Percentiles rank a stretch among this genome's conserved stretches.
phyloP scores from a whole-genome alignment of 2,113 vertebrate genomes.

The Pagrus major region DNA sequence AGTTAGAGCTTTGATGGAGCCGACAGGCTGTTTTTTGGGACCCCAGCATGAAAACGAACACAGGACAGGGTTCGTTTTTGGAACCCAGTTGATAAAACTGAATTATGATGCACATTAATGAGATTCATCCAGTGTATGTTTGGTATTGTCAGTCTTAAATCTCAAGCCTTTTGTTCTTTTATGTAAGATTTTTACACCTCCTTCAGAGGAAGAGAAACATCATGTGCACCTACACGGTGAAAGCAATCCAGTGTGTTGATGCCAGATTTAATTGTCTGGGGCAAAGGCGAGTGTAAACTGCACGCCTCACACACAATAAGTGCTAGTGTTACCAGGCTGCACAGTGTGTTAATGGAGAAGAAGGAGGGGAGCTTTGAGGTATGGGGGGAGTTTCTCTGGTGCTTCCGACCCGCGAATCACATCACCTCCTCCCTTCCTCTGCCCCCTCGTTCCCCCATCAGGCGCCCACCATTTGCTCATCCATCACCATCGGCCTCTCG shows the following conservation, averaged over 20 bases:
- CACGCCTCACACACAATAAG: constrained; percentile 75
- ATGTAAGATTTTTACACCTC: not conserved
- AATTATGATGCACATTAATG: not conserved
- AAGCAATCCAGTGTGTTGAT: constrained; percentile 59
- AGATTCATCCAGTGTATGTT: not conserved
- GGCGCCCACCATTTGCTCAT: constrained; percentile 78
- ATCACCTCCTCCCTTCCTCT: constrained; percentile 47
- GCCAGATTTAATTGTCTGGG: constrained; percentile 76
- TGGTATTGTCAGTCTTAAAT: not conserved
- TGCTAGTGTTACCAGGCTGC: constrained; percentile 72
- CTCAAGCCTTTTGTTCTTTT: not conserved
- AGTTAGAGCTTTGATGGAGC: constrained; percentile 40
- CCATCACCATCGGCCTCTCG: constrained; percentile 79
- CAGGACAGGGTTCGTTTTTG: not conserved
- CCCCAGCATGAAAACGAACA: not conserved
- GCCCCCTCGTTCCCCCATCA: constrained; percentile 54
- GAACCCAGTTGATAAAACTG: not conserved
- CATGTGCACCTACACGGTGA: constrained; percentile 31
- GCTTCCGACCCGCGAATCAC: constrained; percentile 66
- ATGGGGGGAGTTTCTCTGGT: not conserved
- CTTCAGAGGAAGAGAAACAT: constrained; percentile 3
- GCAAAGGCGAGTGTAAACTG: constrained; percentile 79
- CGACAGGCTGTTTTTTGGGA: constrained; percentile 41
- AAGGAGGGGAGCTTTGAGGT: constrained; percentile 11
- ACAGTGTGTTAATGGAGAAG: constrained; percentile 75